Evolutionary conservation across 2,888 invertebrate genomes (phyloP).

Genomic region (Suillia variegata): DNA sequence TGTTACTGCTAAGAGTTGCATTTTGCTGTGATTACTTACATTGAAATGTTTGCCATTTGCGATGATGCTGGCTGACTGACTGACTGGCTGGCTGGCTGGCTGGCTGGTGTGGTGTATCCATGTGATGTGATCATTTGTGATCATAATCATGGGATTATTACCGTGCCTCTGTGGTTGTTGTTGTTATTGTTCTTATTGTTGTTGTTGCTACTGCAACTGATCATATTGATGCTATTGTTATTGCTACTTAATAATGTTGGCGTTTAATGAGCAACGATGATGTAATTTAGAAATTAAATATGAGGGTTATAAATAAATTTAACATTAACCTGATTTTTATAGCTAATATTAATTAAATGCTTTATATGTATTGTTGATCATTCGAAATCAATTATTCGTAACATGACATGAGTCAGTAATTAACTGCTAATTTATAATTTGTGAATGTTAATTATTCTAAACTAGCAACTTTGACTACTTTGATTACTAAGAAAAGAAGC

Average conservation of each 20-base stretch:
- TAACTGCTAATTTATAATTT: no score
- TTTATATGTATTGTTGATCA: no score
- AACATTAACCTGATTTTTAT: no score
- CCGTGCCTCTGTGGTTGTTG: constrained; percentile 3
- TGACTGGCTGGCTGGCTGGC: no score
- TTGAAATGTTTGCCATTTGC: not conserved
- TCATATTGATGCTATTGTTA: not conserved
- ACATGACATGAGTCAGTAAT: no score
- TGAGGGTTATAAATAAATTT: no score
- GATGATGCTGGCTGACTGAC: not conserved
- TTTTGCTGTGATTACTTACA: constrained; percentile 14
- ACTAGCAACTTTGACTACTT: no score
- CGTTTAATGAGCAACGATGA: constrained; percentile 54
- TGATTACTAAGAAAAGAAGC: no score
- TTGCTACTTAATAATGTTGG: constrained; percentile 10
- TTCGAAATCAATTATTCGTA: no score
- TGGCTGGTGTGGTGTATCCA: no score
- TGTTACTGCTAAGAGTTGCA: constrained; percentile 3
- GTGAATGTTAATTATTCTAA: no score
- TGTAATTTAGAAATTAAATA: constrained; percentile 1
- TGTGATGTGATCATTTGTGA: not conserved
- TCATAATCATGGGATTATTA: constrained; percentile 24
- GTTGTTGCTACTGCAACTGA: constrained; percentile 12
- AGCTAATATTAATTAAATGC: no score
- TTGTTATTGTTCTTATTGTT: constrained; percentile 12